Percentiles rank a stretch among this genome's conserved stretches.
phyloP scores from a whole-genome alignment of 1,140 invertebrate genomes.

The Glossosoma conforme region DNA sequence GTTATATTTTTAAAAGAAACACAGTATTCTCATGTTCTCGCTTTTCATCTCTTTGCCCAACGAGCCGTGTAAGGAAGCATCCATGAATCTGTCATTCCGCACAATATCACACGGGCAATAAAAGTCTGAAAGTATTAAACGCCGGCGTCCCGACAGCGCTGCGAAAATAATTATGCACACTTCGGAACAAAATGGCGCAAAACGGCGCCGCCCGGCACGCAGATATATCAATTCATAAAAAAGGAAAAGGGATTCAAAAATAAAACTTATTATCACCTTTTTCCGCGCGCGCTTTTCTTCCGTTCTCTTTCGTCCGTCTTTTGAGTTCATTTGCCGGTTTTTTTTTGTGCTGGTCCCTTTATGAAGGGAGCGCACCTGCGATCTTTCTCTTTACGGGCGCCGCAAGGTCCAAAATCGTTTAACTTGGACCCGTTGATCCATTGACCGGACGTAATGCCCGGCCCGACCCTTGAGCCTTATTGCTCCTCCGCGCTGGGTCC shows the following conservation, averaged over 20 bases:
- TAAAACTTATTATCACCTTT: background rate
- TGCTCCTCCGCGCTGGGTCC: slow-evolving; percentile 6
- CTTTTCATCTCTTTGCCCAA: too few relatives aligned
- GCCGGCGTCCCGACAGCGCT: too few relatives aligned
- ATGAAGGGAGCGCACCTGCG: slow-evolving; percentile 7
- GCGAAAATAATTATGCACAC: too few relatives aligned
- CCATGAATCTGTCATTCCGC: too few relatives aligned
- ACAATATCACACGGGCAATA: too few relatives aligned
- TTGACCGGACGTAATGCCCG: slow-evolving; percentile 14
- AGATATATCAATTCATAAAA: background rate
- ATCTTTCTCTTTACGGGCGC: slow-evolving; percentile 12
- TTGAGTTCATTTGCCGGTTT: background rate
- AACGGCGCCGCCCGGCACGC: too few relatives aligned
- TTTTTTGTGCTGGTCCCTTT: background rate
- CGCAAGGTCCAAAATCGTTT: slow-evolving; percentile 18
- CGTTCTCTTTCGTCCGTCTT: too few relatives aligned
- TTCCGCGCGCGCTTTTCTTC: background rate
- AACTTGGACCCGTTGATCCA: slow-evolving; percentile 8
- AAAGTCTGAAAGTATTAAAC: too few relatives aligned
- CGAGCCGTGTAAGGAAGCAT: too few relatives aligned
- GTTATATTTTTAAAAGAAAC: too few relatives aligned
- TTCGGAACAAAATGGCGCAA: too few relatives aligned
- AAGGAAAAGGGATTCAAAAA: background rate
- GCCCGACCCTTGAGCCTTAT: slow-evolving; percentile 11
- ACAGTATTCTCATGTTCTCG: too few relatives aligned